Evolutionary conservation across 2,797 vertebrate species (phyloP), one percentile per base, ranked within the genome.

Genomic region (Manis pentadactyla): DNA sequence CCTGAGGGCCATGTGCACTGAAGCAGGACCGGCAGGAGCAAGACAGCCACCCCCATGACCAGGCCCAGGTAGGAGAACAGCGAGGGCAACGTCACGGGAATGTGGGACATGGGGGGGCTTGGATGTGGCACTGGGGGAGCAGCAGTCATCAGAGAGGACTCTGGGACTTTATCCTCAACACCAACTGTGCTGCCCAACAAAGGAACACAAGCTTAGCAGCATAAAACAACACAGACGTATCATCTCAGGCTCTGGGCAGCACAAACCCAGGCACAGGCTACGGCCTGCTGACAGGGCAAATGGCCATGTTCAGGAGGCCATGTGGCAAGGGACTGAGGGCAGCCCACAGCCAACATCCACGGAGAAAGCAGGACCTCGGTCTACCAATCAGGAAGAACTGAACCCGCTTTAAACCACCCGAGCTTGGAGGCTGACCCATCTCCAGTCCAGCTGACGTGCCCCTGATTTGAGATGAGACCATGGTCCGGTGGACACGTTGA

Each of bases 1-100:
- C 4, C 5, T 8, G 4, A n/a, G 34, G 63, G 53, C 69, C 69
- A n/a, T 2, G 1, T 7, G 39, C 1, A 2, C 61, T 2, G 42
- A 42, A 39, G 29, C 7, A 57, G 39, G 31, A 31, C 4, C 10
- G n/a, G 12, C 19, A 81, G 59, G 49, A 57, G 51, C 4, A 37
- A 63, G 37, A 6, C 21, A 63, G 8, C 5, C 19, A 12, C 34
- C 55, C 37, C n/a, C 18, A 17, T 12, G 9, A 46, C 51, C 59
- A n/a, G 42, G 89, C n/a, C n/a, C 7, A 55, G 19, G 61, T 23
- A 4, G 37, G 71, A 42, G 61, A 46, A 17, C 6, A 46, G 27
- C 21, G 10, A 31, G 55, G 46, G 42, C 6, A 27, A 85, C 14
- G 1, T 18, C 2, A 1, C 0, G 9, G 42, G 17, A 37, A 31